Conservation (phyloP, 2,888 invertebrate species). For the Lycocerus yunnanus region DNA sequence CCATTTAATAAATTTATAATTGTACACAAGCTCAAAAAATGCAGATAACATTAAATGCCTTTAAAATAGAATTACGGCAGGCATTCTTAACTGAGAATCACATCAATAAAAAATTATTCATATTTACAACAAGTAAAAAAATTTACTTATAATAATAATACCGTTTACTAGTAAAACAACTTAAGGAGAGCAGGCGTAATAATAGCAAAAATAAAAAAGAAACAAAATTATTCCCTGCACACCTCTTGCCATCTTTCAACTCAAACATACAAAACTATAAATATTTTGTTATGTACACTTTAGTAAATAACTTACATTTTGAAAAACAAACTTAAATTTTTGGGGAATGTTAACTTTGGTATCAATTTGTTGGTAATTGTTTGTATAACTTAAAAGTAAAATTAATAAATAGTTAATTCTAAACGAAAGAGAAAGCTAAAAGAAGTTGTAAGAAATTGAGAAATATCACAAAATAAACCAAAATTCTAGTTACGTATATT, state of each 20-base stretch:
- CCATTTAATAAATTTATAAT: constrained; percentile 16
- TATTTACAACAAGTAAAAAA: constrained; percentile 9
- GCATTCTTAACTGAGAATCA: constrained; percentile 4
- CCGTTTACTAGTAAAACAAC: constrained; percentile 3
- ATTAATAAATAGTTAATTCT: constrained; percentile 28
- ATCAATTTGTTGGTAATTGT: constrained; percentile 58
- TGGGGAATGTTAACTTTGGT: constrained; percentile 79
- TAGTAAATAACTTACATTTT: constrained; percentile 50
- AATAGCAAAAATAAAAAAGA: constrained; percentile 8
- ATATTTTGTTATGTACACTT: constrained; percentile 54
- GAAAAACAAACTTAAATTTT: constrained; percentile 50
- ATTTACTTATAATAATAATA: constrained; percentile 9
- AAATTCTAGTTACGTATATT: not conserved
- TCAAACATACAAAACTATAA: constrained; percentile 44
- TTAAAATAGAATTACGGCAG: not conserved
- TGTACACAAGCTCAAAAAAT: constrained; percentile 1
- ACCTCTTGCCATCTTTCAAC: constrained; percentile 14
- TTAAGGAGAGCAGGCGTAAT: constrained; percentile 2
- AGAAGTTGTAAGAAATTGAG: constrained; percentile 6
- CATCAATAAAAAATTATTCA: constrained; percentile 4
- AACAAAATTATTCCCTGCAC: constrained; percentile 8
- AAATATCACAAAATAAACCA: constrained; percentile 19
- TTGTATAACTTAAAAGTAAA: constrained; percentile 26
- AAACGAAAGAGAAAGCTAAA: constrained; percentile 3
- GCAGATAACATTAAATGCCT: constrained; percentile 1